phyloP scores from a whole-genome alignment of 1,140 invertebrate genomes.

The Caenorhabditis briggsae region DNA sequence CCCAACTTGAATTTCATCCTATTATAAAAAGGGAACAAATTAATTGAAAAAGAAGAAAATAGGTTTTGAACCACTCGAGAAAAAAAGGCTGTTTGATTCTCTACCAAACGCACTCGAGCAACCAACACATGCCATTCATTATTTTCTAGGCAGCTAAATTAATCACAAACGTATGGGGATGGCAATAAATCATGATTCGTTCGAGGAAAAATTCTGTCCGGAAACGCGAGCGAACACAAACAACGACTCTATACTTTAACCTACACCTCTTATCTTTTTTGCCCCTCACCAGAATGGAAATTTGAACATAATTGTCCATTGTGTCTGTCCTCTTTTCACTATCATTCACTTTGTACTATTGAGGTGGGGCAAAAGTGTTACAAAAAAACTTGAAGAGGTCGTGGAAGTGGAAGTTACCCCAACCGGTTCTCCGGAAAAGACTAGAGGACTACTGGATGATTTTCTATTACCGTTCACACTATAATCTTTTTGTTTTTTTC shows the following conservation, averaged over 20 bases:
- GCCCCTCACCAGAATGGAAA: background rate
- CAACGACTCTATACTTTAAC: background rate
- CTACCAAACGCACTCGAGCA: background rate
- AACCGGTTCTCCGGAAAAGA: slow-evolving; percentile 36
- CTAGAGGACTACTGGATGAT: background rate
- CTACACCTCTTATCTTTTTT: slow-evolving; percentile 26
- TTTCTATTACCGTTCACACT: background rate
- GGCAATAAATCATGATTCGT: slow-evolving; percentile 46
- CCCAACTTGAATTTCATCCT: background rate
- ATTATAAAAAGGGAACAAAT: background rate
- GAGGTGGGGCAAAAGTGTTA: background rate
- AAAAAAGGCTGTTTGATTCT: background rate
- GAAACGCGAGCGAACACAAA: background rate
- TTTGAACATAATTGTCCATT: slow-evolving; percentile 49
- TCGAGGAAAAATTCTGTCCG: background rate
- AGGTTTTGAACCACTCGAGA: background rate
- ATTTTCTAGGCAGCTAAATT: background rate
- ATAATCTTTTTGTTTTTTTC: slow-evolving; percentile 36
- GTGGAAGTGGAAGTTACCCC: background rate
- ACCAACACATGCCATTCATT: slow-evolving; percentile 29
- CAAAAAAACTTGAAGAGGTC: background rate
- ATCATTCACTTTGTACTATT: slow-evolving; percentile 34
- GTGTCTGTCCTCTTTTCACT: slow-evolving; percentile 4
- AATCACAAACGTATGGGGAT: slow-evolving; percentile 43
- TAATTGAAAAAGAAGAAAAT: slow-evolving; percentile 3